phyloP scores from a whole-genome alignment of 2,888 invertebrate species.

The Andrena praecox region DNA sequence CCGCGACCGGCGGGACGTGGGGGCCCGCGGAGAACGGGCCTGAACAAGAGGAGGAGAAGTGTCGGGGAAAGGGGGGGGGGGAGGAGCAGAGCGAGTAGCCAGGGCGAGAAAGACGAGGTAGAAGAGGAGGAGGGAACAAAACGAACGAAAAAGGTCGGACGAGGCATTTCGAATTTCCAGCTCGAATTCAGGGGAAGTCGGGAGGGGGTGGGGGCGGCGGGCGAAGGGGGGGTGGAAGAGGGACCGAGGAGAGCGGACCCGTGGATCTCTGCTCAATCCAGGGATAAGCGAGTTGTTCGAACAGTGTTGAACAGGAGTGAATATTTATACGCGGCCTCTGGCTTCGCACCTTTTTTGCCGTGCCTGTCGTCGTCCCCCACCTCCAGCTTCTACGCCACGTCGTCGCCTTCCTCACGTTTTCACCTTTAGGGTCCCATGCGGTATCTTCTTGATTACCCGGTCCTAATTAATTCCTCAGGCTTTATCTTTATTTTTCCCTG shows the following conservation, averaged over 20 bases:
- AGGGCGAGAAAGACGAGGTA: slow-evolving; percentile 21
- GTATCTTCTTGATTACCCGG: slow-evolving; percentile 83
- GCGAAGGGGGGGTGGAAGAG: not conserved
- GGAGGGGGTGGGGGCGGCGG: not conserved
- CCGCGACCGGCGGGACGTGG: slow-evolving; percentile 63
- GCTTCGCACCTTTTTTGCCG: slow-evolving; percentile 81
- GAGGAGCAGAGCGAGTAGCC: not conserved
- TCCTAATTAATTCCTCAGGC: slow-evolving; percentile 83
- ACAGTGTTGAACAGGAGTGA: slow-evolving; percentile 81
- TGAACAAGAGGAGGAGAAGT: slow-evolving; percentile 37
- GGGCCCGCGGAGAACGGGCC: slow-evolving; percentile 42
- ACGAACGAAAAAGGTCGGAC: slow-evolving; percentile 63
- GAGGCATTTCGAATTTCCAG: slow-evolving; percentile 79
- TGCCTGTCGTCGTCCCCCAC: slow-evolving; percentile 66
- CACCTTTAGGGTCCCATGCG: slow-evolving; percentile 65
- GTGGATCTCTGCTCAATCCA: slow-evolving; percentile 74
- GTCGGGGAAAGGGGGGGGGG: slow-evolving; percentile 10
- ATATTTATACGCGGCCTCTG: slow-evolving; percentile 81
- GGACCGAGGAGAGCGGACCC: slow-evolving; percentile 20
- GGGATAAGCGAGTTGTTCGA: slow-evolving; percentile 81
- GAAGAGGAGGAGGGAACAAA: slow-evolving; percentile 62
- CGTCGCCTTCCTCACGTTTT: slow-evolving; percentile 49
- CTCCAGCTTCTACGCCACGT: slow-evolving; percentile 58
- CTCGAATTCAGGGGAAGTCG: slow-evolving; percentile 56
- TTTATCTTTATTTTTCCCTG: slow-evolving; percentile 79